A percentile compares a stretch with the other conserved stretches of the same genome.
Conservation (phyloP, 53 echinoderm and acorn worm genomes). For the Antedon mediterranea region DNA sequence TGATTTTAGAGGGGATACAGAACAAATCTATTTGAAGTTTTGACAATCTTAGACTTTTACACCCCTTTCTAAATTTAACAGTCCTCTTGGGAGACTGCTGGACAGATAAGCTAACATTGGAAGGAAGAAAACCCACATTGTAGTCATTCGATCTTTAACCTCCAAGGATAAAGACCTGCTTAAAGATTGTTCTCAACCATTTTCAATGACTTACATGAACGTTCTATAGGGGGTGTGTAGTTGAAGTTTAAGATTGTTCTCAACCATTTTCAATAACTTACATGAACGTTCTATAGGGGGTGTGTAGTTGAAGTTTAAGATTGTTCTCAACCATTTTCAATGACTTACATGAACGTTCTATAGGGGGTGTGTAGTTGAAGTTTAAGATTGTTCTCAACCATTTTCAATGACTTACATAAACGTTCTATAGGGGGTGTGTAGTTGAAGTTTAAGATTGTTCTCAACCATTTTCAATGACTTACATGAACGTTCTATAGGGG, state of each 20-base stretch:
- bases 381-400: not conserved
- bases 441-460: conserved; percentile 11
- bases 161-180: no score
- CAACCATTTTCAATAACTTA: conserved; percentile 27
- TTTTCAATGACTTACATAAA: conserved; percentile 49
- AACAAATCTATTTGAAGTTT: no score
- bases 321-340: not conserved
- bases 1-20: no score
- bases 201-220: conserved; percentile 49
- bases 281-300: conserved; percentile 55
- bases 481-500: conserved; percentile 55
- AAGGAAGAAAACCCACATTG: no score
- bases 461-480: conserved; percentile 18
- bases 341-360: conserved; percentile 63
- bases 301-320: conserved; percentile 37
- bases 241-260: conserved; percentile 9
- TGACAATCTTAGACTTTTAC: no score
- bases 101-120: no score
- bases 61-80: no score
- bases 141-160: no score
- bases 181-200: not conserved
- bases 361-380: conserved; percentile 57
- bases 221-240: conserved; percentile 54
- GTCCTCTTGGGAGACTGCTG: no score
- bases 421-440: conserved; percentile 52